phyloP scores from a whole-genome alignment of 2,797 vertebrate species.

The Miichthys miiuy region DNA sequence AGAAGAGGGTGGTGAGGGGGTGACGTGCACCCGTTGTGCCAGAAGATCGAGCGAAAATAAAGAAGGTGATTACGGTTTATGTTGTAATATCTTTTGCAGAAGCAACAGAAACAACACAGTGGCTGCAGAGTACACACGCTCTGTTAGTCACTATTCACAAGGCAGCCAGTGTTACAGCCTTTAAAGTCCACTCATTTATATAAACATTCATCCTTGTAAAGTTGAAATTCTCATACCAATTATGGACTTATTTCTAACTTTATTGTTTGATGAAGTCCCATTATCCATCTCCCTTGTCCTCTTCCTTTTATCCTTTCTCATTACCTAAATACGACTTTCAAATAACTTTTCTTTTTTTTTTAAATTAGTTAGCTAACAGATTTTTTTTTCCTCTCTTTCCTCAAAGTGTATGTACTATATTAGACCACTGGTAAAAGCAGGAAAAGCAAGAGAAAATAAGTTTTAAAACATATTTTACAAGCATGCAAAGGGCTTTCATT shows the following conservation, averaged over 20 bases:
- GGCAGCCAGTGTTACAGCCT: conserved; percentile 22
- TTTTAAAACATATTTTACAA: background rate
- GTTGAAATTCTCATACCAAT: conserved; percentile 43
- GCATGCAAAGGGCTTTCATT: background rate
- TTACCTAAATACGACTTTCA: background rate
- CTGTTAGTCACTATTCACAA: conserved; percentile 42
- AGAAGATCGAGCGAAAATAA: conserved; percentile 54
- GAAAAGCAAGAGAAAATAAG: background rate
- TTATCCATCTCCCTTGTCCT: background rate
- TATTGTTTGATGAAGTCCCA: conserved; percentile 28
- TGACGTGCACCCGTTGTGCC: conserved; percentile 31
- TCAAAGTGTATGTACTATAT: background rate
- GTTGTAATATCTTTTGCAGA: conserved; percentile 46
- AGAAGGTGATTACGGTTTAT: conserved; percentile 48
- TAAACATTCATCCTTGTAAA: conserved; percentile 64
- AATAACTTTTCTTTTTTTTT: background rate
- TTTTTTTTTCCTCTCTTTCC: background rate
- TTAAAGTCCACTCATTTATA: conserved; percentile 39
- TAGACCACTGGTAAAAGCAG: background rate
- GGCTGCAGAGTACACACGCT: conserved; percentile 21
- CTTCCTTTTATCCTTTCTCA: background rate
- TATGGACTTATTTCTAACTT: conserved; percentile 44
- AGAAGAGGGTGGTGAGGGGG: background rate
- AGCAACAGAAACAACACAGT: conserved; percentile 36
- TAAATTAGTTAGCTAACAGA: background rate